phyloP scores from a whole-genome alignment of 2,797 vertebrate genomes.

The Benthosema pterotum region DNA sequence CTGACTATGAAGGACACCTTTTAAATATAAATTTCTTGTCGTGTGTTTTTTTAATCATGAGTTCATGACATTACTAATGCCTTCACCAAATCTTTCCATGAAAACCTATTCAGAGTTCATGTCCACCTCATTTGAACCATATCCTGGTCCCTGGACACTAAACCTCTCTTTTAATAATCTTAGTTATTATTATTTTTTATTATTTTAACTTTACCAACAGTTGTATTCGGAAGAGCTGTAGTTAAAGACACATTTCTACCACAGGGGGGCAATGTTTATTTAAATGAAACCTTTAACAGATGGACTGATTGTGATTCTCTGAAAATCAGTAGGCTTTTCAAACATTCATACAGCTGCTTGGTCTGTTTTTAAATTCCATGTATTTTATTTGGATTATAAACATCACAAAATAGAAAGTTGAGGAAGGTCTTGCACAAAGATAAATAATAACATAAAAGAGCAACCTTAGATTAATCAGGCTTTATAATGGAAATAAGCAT shows the following conservation, averaged over 20 bases:
- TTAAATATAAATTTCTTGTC: too few species aligned
- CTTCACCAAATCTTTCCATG: too few species aligned
- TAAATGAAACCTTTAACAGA: neutral
- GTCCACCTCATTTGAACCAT: too few species aligned
- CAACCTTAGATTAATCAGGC: slow-evolving; percentile 71
- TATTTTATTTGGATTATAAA: slow-evolving; percentile 81
- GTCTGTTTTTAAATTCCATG: slow-evolving; percentile 71
- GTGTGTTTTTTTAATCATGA: too few species aligned
- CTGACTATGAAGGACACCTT: too few species aligned
- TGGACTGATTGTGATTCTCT: neutral
- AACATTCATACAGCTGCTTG: slow-evolving; percentile 23
- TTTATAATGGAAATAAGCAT: slow-evolving; percentile 61
- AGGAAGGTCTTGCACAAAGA: slow-evolving; percentile 74
- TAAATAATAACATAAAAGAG: slow-evolving; percentile 72
- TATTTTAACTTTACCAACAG: too few species aligned
- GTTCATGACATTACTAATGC: too few species aligned
- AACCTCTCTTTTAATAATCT: too few species aligned
- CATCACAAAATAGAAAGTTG: slow-evolving; percentile 81
- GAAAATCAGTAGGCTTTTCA: neutral
- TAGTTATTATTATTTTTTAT: too few species aligned
- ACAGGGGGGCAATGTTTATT: neutral
- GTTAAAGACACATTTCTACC: neutral
- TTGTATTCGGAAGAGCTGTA: too few species aligned
- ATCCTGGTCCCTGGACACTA: too few species aligned
- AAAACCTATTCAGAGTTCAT: too few species aligned